phyloP scores from a whole-genome alignment of 1,140 invertebrate genomes.

The Leucophenga varia region DNA sequence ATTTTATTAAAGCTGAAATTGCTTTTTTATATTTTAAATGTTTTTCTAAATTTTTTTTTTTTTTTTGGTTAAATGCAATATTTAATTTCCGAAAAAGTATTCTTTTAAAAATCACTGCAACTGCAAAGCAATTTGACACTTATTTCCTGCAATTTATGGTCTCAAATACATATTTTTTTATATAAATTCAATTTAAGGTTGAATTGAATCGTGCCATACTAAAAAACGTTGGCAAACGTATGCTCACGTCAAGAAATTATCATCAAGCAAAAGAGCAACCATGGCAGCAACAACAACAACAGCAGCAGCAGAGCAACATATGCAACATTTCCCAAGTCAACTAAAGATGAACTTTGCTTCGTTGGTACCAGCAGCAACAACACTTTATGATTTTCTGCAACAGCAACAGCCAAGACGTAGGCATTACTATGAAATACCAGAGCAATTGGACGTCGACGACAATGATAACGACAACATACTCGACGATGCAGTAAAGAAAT shows the following conservation, averaged over 20 bases:
- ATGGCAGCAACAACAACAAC: slow-evolving; percentile 20
- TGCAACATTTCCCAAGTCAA: slow-evolving; percentile 41
- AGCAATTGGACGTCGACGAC: slow-evolving; percentile 4
- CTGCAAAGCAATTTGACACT: no score
- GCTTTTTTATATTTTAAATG: not conserved
- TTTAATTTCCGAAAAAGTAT: no score
- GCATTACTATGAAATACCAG: slow-evolving; percentile 6
- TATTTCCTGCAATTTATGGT: no score
- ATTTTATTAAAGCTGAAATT: no score
- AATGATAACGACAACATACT: slow-evolving; percentile 19
- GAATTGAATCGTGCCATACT: slow-evolving; percentile 62
- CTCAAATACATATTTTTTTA: slow-evolving; percentile 20
- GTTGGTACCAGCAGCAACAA: not conserved
- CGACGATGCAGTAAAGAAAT: slow-evolving; percentile 34
- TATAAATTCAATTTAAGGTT: slow-evolving; percentile 48
- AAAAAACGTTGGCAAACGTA: slow-evolving; percentile 63
- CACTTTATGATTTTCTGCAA: slow-evolving; percentile 32
- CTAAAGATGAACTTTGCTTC: slow-evolving; percentile 31
- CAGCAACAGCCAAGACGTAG: slow-evolving; percentile 13
- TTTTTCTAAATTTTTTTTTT: not conserved
- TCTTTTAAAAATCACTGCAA: no score
- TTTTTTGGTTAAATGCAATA: not conserved
- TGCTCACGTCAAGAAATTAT: no score
- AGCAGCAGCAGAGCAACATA: slow-evolving; percentile 15
- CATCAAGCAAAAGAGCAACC: not conserved